Base-by-base conservation (phyloP, 2,888 invertebrate genomes). In the Brachypterus glaber region DNA sequence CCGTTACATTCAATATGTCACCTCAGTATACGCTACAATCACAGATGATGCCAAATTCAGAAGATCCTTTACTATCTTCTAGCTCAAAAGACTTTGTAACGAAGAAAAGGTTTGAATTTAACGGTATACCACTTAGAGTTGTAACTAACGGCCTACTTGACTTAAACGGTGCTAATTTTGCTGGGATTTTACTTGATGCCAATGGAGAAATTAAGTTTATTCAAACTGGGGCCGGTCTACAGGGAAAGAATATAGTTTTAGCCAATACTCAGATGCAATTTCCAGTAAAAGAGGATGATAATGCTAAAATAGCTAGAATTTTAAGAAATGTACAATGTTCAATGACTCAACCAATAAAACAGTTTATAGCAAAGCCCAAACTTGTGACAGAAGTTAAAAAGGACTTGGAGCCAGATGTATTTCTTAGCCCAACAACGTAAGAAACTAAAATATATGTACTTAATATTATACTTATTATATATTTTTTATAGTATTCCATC, bases 41-140 rank as follows among this genome's bases (percentile, higher is more conserved):
- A 3, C 82, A 86, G 54, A 88, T 88, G 74, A 83, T 88, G 82
- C 79, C 87, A 8, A 88, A 88, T 58, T 87, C 87, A 0, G 88
- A 88, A 54, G 88, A 88, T 60, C 88, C 88, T 0, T 63, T 88
- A 3, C 62, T 89, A 12, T 88, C 88, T 0, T 87, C 87, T 41
- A 86, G 81, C 49, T 86, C 88, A 0, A 79, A 86, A 44, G 87
- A 88, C 57, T 87, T 87, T 55, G 72, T 69, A 31, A 63, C 70
- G 1, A 66, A 70, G 27, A 73, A 73, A 47, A 64, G 65, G 40
- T 73, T 75, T 45, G 75, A 74, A 51, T 70, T 74, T 34, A 67
- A 67, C 37, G 68, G 68, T 15, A 57, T 67, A 36, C 74, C 75
- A 38, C 66, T 74, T 16, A 71, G 73, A 57, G 71, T 74, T 40